Percentiles rank a stretch among this genome's conserved stretches.
These are phyloP conservation scores for Cardiocondyla obscurior DNA, from an alignment of 1,140 invertebrate species.

Conservation along the genomic window DNA sequence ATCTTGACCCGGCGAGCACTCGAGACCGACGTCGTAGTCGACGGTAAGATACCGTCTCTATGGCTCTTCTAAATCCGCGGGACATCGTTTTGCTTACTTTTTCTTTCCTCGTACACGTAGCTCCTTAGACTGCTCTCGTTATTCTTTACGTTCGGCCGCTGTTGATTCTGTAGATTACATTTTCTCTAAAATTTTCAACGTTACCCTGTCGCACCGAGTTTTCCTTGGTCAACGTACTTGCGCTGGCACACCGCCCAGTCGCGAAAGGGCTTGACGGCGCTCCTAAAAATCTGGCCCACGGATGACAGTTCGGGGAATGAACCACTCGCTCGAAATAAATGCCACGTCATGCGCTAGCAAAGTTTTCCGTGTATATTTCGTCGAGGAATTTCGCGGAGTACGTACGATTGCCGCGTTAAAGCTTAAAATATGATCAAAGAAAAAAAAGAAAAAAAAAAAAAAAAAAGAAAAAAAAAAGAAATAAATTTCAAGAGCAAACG, in stretches of 20 bases:
- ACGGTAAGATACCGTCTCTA: constrained; percentile 1
- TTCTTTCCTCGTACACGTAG: not conserved
- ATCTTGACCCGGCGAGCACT: constrained; percentile 11
- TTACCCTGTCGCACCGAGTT: not conserved
- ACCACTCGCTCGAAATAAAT: not conserved
- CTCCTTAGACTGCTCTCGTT: not conserved
- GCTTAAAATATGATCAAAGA: not conserved
- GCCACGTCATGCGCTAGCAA: not conserved
- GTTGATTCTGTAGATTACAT: not conserved
- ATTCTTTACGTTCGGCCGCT: not conserved
- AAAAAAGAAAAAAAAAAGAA: not conserved
- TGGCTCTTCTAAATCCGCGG: not conserved
- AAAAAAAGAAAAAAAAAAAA: not conserved
- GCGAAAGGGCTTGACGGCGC: not conserved
- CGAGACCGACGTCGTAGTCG: not conserved
- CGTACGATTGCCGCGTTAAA: constrained; percentile 2
- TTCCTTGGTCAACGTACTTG: constrained; percentile 3
- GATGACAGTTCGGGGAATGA: not conserved
- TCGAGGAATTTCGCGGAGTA: not conserved
- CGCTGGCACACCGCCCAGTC: constrained; percentile 10
- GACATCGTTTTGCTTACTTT: not conserved
- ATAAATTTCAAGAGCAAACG: not conserved
- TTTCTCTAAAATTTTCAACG: constrained; percentile 15
- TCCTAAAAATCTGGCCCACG: not conserved
- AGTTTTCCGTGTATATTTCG: not conserved